phyloP scores from a whole-genome alignment of 2,797 vertebrate genomes.

The Bryconaethiops microstoma region DNA sequence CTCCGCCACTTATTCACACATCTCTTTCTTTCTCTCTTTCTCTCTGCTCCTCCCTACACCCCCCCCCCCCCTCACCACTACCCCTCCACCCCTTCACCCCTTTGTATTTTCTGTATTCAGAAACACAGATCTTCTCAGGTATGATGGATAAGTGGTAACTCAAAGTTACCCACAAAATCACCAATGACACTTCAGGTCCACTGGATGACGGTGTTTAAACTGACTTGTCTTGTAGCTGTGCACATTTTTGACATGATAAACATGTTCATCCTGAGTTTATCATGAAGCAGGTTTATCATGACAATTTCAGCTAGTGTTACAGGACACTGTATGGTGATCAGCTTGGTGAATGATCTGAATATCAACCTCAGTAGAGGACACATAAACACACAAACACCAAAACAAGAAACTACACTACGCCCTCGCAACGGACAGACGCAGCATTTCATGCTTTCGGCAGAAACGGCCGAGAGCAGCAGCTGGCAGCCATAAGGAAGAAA shows the following conservation, averaged over 20 bases:
- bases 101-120: neutral
- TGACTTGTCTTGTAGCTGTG: neutral
- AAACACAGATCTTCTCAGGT: neutral
- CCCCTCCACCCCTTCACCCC: no score
- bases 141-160: neutral
- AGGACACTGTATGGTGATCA: neutral
- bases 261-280: no score
- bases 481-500: conserved; percentile 54
- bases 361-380: conserved; percentile 24
- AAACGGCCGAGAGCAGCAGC: conserved; percentile 23
- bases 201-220: neutral
- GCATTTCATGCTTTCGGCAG: conserved; percentile 42
- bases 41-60: neutral
- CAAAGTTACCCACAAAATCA: neutral
- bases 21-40: conserved; percentile 37
- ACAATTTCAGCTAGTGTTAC: neutral
- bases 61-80: neutral
- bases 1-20: conserved; percentile 61
- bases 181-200: neutral
- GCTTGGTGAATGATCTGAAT: neutral
- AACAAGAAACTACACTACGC: conserved; percentile 34
- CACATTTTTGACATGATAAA: neutral
- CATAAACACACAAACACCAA: conserved; percentile 9
- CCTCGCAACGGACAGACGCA: conserved; percentile 13
- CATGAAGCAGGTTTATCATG: no score